These are phyloP conservation scores for Eupithecia tripunctaria DNA, from an alignment of 2,888 invertebrate species.

Conservation along the genomic window DNA sequence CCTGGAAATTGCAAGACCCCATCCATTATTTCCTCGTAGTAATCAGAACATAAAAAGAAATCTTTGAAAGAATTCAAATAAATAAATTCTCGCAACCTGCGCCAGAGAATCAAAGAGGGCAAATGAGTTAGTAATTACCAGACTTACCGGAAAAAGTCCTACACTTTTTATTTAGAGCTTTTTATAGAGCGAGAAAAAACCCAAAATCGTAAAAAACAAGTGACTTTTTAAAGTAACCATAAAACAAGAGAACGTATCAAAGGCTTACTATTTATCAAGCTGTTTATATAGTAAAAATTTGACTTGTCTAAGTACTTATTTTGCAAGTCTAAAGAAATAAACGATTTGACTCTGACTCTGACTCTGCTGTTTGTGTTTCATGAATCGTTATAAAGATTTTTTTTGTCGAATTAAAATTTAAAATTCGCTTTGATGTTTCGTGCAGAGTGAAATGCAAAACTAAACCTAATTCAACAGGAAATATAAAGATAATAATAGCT, in stretches of 20 bases:
- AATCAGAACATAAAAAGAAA: neutral
- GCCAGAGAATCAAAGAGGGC: conserved; percentile 35
- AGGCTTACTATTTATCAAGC: neutral
- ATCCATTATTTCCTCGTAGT: neutral
- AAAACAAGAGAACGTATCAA: neutral
- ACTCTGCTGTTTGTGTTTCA: too few relatives aligned
- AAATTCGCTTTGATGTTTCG: neutral
- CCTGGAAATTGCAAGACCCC: neutral
- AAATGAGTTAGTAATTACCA: conserved; percentile 43
- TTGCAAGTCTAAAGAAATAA: too few relatives aligned
- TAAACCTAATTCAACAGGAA: neutral
- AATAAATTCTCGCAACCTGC: conserved; percentile 23
- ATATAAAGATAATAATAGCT: neutral
- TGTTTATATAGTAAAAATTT: too few relatives aligned
- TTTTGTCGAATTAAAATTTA: too few relatives aligned
- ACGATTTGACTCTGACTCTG: too few relatives aligned
- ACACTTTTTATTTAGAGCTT: neutral
- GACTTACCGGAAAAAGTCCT: conserved; percentile 10
- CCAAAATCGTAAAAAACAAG: neutral
- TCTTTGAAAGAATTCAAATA: conserved; percentile 23
- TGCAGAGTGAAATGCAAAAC: neutral
- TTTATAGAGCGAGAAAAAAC: neutral
- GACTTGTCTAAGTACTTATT: too few relatives aligned
- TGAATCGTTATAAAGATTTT: too few relatives aligned
- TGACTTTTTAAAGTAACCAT: neutral